Evolutionary conservation across 2,797 vertebrate genomes (phyloP).

Genomic region (Neosilurus mollespiculum): DNA sequence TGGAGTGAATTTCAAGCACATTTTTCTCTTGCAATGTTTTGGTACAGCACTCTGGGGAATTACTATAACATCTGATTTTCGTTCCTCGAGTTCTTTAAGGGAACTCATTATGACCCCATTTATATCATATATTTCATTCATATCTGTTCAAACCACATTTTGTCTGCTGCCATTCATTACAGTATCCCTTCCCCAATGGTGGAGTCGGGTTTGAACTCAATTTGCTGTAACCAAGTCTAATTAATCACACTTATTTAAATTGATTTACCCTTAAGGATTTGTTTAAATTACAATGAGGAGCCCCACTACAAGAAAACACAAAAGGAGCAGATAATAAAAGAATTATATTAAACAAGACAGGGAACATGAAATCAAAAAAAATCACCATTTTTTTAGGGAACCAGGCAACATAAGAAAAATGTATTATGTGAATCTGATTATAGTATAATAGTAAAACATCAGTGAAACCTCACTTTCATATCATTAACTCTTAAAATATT

Average conservation of each 20-base stretch:
- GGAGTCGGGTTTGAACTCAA: background rate
- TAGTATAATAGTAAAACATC: background rate
- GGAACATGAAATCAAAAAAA: background rate
- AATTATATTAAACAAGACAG: background rate
- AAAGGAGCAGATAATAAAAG: conserved; percentile 3
- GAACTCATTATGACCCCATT: conserved; percentile 4
- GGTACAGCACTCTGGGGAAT: background rate
- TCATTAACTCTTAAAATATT: conserved; percentile 8
- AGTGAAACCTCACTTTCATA: conserved; percentile 1
- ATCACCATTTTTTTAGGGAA: background rate
- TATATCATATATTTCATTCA: background rate
- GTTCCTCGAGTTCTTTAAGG: background rate
- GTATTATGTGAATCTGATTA: background rate
- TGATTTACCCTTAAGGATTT: conserved; percentile 23
- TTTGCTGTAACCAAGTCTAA: conserved; percentile 23
- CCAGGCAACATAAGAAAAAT: background rate
- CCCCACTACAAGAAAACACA: background rate
- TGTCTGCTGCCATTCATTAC: conserved; percentile 7
- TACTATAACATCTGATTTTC: background rate
- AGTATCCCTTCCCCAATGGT: background rate
- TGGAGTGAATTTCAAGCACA: background rate
- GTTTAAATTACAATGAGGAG: conserved; percentile 12
- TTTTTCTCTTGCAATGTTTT: background rate
- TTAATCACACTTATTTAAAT: conserved; percentile 32
- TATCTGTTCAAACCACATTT: conserved; percentile 1